Percentiles rank a stretch among this genome's conserved stretches.
phyloP scores from a whole-genome alignment of 2,888 invertebrate species.

The Hylaea fasciaria region DNA sequence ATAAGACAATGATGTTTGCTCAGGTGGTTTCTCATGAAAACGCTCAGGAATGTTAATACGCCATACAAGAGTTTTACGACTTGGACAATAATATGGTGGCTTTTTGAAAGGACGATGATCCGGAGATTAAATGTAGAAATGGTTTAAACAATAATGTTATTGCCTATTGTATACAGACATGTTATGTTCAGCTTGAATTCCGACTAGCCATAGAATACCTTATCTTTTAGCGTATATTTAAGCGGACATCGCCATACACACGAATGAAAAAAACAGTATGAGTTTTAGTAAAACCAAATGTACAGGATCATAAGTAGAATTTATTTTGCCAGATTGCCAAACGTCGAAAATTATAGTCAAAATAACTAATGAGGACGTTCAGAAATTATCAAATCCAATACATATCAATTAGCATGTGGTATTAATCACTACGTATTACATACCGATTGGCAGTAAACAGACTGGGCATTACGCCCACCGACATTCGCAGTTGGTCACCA shows the following conservation, averaged over 20 bases:
- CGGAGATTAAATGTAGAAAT: constrained; percentile 2
- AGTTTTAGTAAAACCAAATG: no score
- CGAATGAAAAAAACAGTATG: no score
- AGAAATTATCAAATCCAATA: neutral
- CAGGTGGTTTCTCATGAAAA: constrained; percentile 39
- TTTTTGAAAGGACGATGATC: constrained; percentile 14
- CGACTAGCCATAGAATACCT: no score
- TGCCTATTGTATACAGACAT: no score
- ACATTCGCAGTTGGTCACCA: constrained; percentile 13
- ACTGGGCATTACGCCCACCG: constrained; percentile 27
- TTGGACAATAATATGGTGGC: constrained; percentile 15
- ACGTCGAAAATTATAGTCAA: neutral
- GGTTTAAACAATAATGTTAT: neutral
- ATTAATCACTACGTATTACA: constrained; percentile 9
- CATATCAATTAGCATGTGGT: constrained; percentile 13
- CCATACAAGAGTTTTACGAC: constrained; percentile 17
- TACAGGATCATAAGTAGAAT: no score
- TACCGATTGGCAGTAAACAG: constrained; percentile 21
- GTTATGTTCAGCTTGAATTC: no score
- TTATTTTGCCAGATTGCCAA: neutral
- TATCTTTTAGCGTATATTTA: no score
- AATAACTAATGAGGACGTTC: neutral
- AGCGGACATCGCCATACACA: no score
- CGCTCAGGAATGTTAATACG: constrained; percentile 30
- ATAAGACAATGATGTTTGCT: constrained; percentile 43